Percentiles rank a stretch among this genome's conserved stretches.
These are phyloP conservation scores for Escarpia spicata DNA, from an alignment of 2,888 invertebrate genomes.

Conservation along the genomic window DNA sequence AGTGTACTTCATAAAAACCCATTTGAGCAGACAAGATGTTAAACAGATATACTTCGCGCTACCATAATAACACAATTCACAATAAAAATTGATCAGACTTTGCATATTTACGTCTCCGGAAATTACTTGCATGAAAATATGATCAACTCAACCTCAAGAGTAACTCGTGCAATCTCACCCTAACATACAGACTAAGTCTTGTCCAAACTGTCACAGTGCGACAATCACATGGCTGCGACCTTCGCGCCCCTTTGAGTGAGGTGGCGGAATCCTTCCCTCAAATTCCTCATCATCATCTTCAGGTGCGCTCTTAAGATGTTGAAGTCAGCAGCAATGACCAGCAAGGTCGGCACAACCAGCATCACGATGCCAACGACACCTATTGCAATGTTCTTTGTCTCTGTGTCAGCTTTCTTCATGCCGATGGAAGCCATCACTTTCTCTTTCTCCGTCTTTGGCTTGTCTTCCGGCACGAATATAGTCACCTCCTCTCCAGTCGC, in stretches of 20 bases:
- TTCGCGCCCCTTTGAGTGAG: background rate
- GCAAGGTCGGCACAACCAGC: background rate
- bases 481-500: background rate
- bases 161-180: too few relatives aligned
- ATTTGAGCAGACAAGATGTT: too few relatives aligned
- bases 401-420: background rate
- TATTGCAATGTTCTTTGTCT: background rate
- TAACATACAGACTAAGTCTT: too few relatives aligned
- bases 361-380: background rate
- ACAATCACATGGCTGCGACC: background rate
- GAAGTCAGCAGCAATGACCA: background rate
- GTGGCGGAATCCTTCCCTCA: background rate
- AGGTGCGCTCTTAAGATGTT: background rate
- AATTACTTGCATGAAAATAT: too few relatives aligned
- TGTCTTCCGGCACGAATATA: background rate
- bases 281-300: background rate
- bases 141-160: too few relatives aligned
- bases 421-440: constrained; percentile 1
- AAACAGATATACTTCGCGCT: too few relatives aligned
- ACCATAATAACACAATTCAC: too few relatives aligned
- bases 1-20: too few relatives aligned
- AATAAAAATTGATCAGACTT: too few relatives aligned
- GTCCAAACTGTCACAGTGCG: background rate
- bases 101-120: too few relatives aligned
- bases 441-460: background rate